Base-by-base conservation (phyloP, 2,797 vertebrate genomes). In the Pangasius krempfi region DNA sequence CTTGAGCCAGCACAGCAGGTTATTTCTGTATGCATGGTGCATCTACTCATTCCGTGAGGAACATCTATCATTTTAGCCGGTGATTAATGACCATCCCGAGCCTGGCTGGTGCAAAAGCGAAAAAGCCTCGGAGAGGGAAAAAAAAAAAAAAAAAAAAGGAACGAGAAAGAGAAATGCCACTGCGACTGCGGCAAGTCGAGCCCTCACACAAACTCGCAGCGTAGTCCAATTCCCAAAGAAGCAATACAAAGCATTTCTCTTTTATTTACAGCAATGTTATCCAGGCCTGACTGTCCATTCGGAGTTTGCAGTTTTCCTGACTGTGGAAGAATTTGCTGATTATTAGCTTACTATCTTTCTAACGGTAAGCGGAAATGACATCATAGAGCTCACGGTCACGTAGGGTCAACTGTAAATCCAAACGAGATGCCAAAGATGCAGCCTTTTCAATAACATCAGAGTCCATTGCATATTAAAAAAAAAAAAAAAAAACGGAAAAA, bases 71-170 rank as follows among this genome's bases (percentile, higher is more conserved):
- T 96, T 95, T 94, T 92, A 92, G 93, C 92, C 91, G 78, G 94
- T 95, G 95, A 96, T 96, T 95, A 96, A 96, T 96, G 94, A 95
- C 94, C 94, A 94, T 95, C 95, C 94, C 93, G 94, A 95, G 94
- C 88, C 68, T 40, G 90, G 88, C 91, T 90, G 85, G 90, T 88
- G 87, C 89, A 82, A 91, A 91, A 88, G 84, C 64, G 33, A 58
- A 91, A 89, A 89, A 91, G 79, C 84, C 89, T 89, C 84, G 82
- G 89, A 87, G 90, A 89, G 83, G 44, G 5, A 4, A 20, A 13
- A 37, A 6, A 0, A 25, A 37, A 22, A 33, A 50, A 52, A 33
- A 33, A 54, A 85, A 44, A 12, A 12, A 56, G 68, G 85, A 91
- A 90, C 79, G 84, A 89, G 80, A 84, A 88, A 60, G 60, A 89